Evolutionary conservation across 2,888 invertebrate genomes (phyloP).

Genomic region (Pterostichus niger): DNA sequence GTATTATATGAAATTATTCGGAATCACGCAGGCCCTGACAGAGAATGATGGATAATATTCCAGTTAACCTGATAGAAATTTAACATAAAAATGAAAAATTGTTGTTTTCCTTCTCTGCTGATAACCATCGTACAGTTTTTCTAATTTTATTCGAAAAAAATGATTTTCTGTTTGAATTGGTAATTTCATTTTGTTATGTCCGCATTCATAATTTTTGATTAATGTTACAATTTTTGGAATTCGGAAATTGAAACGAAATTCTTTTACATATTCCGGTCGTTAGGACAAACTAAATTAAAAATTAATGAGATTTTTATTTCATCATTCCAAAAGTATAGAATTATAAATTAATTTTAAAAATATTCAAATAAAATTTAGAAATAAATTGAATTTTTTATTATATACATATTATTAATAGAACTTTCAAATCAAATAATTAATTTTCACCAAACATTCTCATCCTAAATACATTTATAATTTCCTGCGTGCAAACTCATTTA

Average conservation of each 20-base stretch:
- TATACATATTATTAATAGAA: too few relatives aligned
- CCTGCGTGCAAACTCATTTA: too few relatives aligned
- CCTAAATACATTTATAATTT: too few relatives aligned
- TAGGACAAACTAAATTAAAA: conserved; percentile 11
- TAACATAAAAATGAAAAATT: conserved; percentile 56
- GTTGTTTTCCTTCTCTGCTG: conserved; percentile 35
- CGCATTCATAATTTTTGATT: conserved; percentile 28
- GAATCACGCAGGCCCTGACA: conserved; percentile 45
- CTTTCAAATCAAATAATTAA: too few relatives aligned
- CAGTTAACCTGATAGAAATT: conserved; percentile 24
- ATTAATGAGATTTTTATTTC: conserved; percentile 17
- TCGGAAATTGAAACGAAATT: conserved; percentile 20
- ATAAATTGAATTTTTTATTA: too few relatives aligned
- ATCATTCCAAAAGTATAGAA: too few relatives aligned
- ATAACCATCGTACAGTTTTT: conserved; percentile 42
- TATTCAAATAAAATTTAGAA: too few relatives aligned
- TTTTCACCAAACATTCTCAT: too few relatives aligned
- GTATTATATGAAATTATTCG: conserved; percentile 54
- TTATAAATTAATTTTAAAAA: too few relatives aligned
- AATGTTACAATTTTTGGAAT: conserved; percentile 14
- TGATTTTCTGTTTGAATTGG: conserved; percentile 39
- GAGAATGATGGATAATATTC: conserved; percentile 39
- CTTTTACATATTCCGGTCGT: conserved; percentile 38
- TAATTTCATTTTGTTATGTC: conserved; percentile 8
- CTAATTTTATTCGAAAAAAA: conserved; percentile 46